A percentile compares a stretch with the other conserved stretches of the same genome.
Conservation (phyloP, 2,888 invertebrate genomes). For the Netelia fuscicornis region DNA sequence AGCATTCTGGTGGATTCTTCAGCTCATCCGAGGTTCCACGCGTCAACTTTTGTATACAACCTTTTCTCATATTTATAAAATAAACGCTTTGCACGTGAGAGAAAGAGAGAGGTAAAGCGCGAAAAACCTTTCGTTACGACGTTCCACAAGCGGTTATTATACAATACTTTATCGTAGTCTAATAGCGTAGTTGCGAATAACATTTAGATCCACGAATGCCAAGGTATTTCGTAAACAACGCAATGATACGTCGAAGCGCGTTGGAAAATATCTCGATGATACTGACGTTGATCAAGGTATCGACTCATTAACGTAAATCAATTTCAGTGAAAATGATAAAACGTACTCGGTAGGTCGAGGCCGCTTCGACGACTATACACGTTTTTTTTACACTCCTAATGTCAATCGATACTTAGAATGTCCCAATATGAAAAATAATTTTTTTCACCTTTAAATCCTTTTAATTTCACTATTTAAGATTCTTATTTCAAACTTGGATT, state of each 20-base stretch:
- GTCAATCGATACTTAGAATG: not conserved
- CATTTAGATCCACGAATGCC: slow-evolving; percentile 4
- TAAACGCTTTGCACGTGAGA: slow-evolving; percentile 1
- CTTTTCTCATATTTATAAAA: not conserved
- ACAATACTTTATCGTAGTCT: slow-evolving; percentile 43
- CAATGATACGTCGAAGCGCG: not conserved
- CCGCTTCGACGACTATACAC: not conserved
- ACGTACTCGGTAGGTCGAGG: slow-evolving; percentile 32
- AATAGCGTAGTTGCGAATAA: slow-evolving; percentile 13
- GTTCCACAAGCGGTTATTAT: slow-evolving; percentile 13
- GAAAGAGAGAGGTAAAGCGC: slow-evolving; percentile 9
- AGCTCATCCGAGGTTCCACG: slow-evolving; percentile 25
- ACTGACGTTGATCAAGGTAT: not conserved
- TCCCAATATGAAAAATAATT: slow-evolving; percentile 4
- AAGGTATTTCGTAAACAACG: slow-evolving; percentile 33
- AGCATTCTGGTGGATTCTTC: slow-evolving; percentile 43
- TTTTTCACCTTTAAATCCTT: slow-evolving; percentile 6
- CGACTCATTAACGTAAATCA: not conserved
- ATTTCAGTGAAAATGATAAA: slow-evolving; percentile 1
- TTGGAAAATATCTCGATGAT: slow-evolving; percentile 16
- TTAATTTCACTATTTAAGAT: too few species aligned
- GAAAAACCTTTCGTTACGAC: not conserved
- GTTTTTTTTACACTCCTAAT: not conserved
- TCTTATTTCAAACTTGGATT: too few species aligned
- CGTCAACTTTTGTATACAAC: slow-evolving; percentile 8